Evolutionary conservation across 1,140 invertebrate species (phyloP).

Genomic region (Bradysia coprophila): DNA sequence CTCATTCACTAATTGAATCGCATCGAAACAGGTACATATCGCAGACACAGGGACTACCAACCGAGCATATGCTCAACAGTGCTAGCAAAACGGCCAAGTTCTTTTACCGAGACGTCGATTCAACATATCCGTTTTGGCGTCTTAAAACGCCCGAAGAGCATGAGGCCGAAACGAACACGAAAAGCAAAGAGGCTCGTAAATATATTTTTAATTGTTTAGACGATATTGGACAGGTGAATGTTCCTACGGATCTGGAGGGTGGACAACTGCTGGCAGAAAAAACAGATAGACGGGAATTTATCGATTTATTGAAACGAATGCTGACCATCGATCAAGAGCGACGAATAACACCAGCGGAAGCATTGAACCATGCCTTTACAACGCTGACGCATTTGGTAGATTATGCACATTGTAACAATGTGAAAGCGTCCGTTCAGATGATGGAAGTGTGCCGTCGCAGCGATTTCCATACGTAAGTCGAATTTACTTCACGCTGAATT

Average conservation of each 20-base stretch:
- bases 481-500: slow-evolving; percentile 30
- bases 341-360: slow-evolving; percentile 86
- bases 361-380: slow-evolving; percentile 88
- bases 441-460: slow-evolving; percentile 73
- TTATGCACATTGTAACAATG: slow-evolving; percentile 92
- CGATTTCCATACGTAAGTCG: slow-evolving; percentile 36
- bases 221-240: slow-evolving; percentile 96
- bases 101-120: slow-evolving; percentile 93
- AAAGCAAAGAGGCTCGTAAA: slow-evolving; percentile 98
- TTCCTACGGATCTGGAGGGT: slow-evolving; percentile 90
- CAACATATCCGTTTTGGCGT: slow-evolving; percentile 94
- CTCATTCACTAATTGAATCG: background rate
- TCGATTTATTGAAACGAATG: slow-evolving; percentile 93
- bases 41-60: slow-evolving; percentile 67
- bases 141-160: slow-evolving; percentile 97
- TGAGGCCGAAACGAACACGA: slow-evolving; percentile 92
- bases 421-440: slow-evolving; percentile 88
- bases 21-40: slow-evolving; percentile 41
- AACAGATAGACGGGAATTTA: slow-evolving; percentile 88
- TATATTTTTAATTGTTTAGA: slow-evolving; percentile 99
- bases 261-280: slow-evolving; percentile 91
- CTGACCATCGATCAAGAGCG: slow-evolving; percentile 94
- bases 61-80: slow-evolving; percentile 96
- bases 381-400: slow-evolving; percentile 84
- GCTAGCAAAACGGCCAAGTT: slow-evolving; percentile 98